Evolutionary conservation across 2,888 invertebrate genomes (phyloP).

Genomic region (Melinopterus prodromus): DNA sequence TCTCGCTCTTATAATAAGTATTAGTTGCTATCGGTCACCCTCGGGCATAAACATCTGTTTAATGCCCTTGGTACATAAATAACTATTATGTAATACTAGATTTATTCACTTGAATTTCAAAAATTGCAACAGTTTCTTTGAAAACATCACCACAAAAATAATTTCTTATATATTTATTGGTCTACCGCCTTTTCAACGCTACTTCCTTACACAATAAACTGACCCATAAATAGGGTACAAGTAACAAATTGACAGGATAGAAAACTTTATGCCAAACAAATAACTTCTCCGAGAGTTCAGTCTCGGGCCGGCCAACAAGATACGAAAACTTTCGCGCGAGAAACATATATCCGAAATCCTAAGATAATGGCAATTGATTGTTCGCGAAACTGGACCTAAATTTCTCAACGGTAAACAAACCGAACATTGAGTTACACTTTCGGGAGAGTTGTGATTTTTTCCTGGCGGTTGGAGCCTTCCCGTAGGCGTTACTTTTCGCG

Average conservation of each 20-base stretch:
- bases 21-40: too few species aligned
- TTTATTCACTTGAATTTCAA: too few species aligned
- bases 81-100: too few species aligned
- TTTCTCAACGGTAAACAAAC: conserved; percentile 29
- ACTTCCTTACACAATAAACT: not conserved
- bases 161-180: too few species aligned
- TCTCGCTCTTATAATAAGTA: too few species aligned
- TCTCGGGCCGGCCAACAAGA: not conserved
- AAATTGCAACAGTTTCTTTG: too few species aligned
- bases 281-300: conserved; percentile 9
- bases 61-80: too few species aligned
- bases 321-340: conserved; percentile 11
- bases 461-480: conserved; percentile 13
- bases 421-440: conserved; percentile 27
- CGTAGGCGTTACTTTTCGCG: conserved; percentile 50
- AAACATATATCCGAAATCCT: conserved; percentile 16
- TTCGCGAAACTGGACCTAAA: not conserved
- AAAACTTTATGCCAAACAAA: not conserved
- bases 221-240: not conserved
- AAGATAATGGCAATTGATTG: conserved; percentile 4
- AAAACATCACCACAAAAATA: too few species aligned
- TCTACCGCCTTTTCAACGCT: not conserved
- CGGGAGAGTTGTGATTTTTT: conserved; percentile 46
- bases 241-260: not conserved
- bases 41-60: too few species aligned